Evolutionary conservation across 2,888 invertebrate genomes (phyloP).

Genomic region (Drosophila dives): DNA sequence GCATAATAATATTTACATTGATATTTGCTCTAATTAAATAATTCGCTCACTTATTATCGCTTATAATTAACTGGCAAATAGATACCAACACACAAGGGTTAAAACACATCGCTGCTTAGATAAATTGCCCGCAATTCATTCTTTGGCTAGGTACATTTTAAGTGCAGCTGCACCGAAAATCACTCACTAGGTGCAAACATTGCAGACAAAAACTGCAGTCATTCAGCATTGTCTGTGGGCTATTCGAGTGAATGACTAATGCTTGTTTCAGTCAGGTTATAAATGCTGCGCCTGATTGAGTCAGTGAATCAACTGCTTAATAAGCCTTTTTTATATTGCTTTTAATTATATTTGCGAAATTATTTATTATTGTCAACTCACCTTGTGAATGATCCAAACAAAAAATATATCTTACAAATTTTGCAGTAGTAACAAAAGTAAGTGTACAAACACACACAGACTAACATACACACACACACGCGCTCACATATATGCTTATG

Average conservation of each 20-base stretch:
- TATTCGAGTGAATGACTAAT: slow-evolving; percentile 38
- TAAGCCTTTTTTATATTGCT: not conserved
- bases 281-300: slow-evolving; percentile 11
- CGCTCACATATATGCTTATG: slow-evolving; percentile 19
- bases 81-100: slow-evolving; percentile 12
- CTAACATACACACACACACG: slow-evolving; percentile 5
- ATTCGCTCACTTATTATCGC: not conserved
- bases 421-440: slow-evolving; percentile 44
- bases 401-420: slow-evolving; percentile 23
- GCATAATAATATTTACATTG: slow-evolving; percentile 6
- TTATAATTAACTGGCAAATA: not conserved
- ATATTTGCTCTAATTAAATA: not conserved
- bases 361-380: slow-evolving; percentile 18
- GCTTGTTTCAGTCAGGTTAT: slow-evolving; percentile 19
- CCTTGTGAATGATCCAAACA: slow-evolving; percentile 32
- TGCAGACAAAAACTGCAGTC: slow-evolving; percentile 24
- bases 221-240: not conserved
- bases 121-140: slow-evolving; percentile 10
- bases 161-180: slow-evolving; percentile 55
- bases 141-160: slow-evolving; percentile 44
- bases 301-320: slow-evolving; percentile 28
- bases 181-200: slow-evolving; percentile 30
- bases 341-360: not conserved
- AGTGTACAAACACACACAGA: slow-evolving; percentile 31
- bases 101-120: slow-evolving; percentile 6